Base-by-base conservation (phyloP, 2,888 invertebrate species). In the Polyommatus icarus region DNA sequence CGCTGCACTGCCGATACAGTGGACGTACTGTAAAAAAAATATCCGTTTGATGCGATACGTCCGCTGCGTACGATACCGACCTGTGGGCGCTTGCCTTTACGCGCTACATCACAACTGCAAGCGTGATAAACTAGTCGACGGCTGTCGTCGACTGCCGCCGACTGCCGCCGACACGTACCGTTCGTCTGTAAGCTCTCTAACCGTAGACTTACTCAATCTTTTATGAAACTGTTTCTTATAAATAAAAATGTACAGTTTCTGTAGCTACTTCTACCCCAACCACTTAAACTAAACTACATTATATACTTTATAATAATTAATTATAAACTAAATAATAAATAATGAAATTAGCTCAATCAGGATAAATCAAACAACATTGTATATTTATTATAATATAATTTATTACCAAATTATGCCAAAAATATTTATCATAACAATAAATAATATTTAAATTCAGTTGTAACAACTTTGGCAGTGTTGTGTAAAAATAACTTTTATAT, bases 401-500 rank as follows among this genome's bases (percentile, higher is more conserved):
- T 75, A 75, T 75, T 75, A 75, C 32, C 54, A 75, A 75, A 54
- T 75, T 75, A 75, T 75, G 75, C 54, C 75, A 50, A 72, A 72
- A 29, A 24, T 75, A 54, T 54, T 54, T 18, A 54, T 54, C 5
- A 54, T 29, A 54, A 75, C 24, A 50, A 54, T 75, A 75, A 75
- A 72, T 29, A 24, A 24, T 29, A 75, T 29, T 54, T 29, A 75
- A 75, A 75, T 18, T 50, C 75, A 20, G 3, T 71, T 76, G 78
- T 77, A 83, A 77, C 81, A 82, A 78, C 76, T 76, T 54, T 78
- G 71, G 75, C 72, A 80, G 15, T 75, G 8, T 59, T 32, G 50
- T 76, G 61, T 59, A 61, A 77, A 77, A 77, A 29, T 76, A 75
- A 40, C 20, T 40, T 72, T 75, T 54, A 18, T 75, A 50, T 75